Evolutionary conservation across 2,888 invertebrate genomes (phyloP).

Genomic region (Augiades crinisus): DNA sequence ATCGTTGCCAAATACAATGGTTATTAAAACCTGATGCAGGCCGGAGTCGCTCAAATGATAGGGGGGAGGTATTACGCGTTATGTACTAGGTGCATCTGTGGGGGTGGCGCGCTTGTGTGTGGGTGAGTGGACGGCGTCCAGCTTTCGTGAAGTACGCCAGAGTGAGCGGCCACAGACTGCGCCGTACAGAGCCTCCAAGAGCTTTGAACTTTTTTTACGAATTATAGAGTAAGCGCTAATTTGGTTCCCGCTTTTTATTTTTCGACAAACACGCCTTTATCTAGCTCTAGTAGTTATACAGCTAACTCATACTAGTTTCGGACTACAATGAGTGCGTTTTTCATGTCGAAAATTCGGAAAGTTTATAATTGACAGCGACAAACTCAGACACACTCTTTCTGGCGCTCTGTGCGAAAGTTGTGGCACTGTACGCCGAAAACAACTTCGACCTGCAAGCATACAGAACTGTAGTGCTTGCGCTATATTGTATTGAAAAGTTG

Average conservation of each 20-base stretch:
- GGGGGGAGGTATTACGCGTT: constrained; percentile 51
- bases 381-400: constrained; percentile 22
- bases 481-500: constrained; percentile 39
- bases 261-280: no score
- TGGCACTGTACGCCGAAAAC: constrained; percentile 12
- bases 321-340: constrained; percentile 17
- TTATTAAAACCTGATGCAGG: constrained; percentile 74
- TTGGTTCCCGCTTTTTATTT: no score
- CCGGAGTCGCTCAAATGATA: constrained; percentile 54
- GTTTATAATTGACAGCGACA: constrained; percentile 25
- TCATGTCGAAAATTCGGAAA: constrained; percentile 10
- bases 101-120: constrained; percentile 36
- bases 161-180: constrained; percentile 58
- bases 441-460: constrained; percentile 26
- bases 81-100: constrained; percentile 33
- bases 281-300: no score
- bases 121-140: constrained; percentile 73
- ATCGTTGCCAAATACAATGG: constrained; percentile 80
- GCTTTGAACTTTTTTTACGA: constrained; percentile 10
- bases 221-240: constrained; percentile 12
- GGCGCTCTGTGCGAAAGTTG: constrained; percentile 20
- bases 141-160: constrained; percentile 66
- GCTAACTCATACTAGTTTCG: no score
- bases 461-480: constrained; percentile 14
- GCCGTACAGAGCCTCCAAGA: constrained; percentile 37